These are phyloP conservation scores for Apaloderma vittatum DNA, from an alignment of 2,113 vertebrate genomes.

Conservation along the genomic window DNA sequence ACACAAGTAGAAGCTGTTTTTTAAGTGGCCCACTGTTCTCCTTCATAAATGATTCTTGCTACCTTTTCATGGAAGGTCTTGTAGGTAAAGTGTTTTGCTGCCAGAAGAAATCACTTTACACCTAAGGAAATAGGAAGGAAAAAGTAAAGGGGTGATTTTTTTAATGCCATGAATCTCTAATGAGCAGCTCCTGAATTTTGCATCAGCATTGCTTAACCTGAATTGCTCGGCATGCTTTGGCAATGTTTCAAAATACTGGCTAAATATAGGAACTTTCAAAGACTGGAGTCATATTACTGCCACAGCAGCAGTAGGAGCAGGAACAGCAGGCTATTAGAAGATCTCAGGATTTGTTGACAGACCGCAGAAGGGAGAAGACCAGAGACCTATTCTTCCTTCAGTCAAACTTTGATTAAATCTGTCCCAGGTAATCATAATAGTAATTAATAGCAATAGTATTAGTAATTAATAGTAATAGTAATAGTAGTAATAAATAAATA, in stretches of 20 bases:
- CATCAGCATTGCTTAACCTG: not conserved
- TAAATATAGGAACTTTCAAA: conserved; percentile 2
- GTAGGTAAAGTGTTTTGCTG: not conserved
- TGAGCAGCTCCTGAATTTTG: not conserved
- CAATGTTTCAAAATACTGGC: not conserved
- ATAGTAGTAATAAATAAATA: not conserved
- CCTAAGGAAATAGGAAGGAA: not conserved
- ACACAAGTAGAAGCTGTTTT: not conserved
- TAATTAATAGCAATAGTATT: too few relatives aligned
- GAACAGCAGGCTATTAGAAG: not conserved
- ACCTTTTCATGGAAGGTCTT: not conserved
- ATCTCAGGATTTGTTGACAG: not conserved
- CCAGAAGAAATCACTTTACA: not conserved
- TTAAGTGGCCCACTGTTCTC: not conserved
- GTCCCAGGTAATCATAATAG: not conserved
- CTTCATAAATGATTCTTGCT: not conserved
- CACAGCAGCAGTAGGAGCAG: not conserved
- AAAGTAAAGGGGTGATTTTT: not conserved
- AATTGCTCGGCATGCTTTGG: not conserved
- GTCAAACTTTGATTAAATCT: not conserved
- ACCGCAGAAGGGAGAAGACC: not conserved
- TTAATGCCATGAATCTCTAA: not conserved
- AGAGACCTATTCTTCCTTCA: not conserved
- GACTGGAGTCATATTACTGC: not conserved
- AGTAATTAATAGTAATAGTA: too few relatives aligned